phyloP scores from a whole-genome alignment of 2,113 vertebrate species.

The Calyptomena viridis region DNA sequence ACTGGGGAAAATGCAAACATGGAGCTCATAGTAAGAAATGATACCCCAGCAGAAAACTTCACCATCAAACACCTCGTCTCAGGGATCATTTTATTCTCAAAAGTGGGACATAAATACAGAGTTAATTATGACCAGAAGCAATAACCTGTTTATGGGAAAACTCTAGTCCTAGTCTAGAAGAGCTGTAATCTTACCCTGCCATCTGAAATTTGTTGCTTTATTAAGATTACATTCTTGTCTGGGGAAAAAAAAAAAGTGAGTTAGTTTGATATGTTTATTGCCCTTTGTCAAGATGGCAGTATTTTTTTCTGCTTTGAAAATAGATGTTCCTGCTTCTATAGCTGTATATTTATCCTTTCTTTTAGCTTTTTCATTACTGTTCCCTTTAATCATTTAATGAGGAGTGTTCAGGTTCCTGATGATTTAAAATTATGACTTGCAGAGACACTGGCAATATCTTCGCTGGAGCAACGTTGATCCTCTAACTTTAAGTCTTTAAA shows the following conservation, averaged over 20 bases:
- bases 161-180: slow-evolving; percentile 9
- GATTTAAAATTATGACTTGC: slow-evolving; percentile 44
- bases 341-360: slow-evolving; percentile 33
- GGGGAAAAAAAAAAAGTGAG: not conserved
- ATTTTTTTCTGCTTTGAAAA: slow-evolving; percentile 56
- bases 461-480: slow-evolving; percentile 16
- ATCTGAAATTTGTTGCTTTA: slow-evolving; percentile 44
- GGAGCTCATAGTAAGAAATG: not conserved
- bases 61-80: not conserved
- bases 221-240: not conserved
- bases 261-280: slow-evolving; percentile 62
- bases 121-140: not conserved
- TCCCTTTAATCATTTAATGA: slow-evolving; percentile 62
- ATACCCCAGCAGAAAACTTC: not conserved
- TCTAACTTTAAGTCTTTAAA: slow-evolving; percentile 53
- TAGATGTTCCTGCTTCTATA: slow-evolving; percentile 18
- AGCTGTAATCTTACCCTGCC: slow-evolving; percentile 11
- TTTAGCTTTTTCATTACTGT: slow-evolving; percentile 41
- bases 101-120: not conserved
- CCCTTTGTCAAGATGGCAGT: slow-evolving; percentile 55
- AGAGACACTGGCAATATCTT: slow-evolving; percentile 51
- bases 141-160: slow-evolving; percentile 20
- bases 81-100: not conserved
- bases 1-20: accelerated
- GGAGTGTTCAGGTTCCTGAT: slow-evolving; percentile 35